Evolutionary conservation across 2,888 invertebrate genomes (phyloP).

Genomic region (Meganola albula): DNA sequence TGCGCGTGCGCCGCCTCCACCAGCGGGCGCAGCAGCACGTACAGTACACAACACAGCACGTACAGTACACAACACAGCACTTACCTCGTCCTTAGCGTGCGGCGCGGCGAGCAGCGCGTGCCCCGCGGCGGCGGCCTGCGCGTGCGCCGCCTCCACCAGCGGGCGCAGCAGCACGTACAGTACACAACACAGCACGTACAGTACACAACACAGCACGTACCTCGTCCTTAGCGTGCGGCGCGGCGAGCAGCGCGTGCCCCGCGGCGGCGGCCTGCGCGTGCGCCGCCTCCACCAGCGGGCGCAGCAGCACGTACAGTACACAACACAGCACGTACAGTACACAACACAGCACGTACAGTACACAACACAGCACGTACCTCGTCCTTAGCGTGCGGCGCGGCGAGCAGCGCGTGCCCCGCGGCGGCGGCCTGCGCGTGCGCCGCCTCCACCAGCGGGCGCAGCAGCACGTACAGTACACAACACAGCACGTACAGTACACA

Average conservation of each 20-base stretch:
- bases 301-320: constrained; percentile 87
- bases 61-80: neutral
- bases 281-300: constrained; percentile 75
- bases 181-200: neutral
- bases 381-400: constrained; percentile 36
- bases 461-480: constrained; percentile 36
- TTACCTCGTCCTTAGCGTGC: constrained; percentile 28
- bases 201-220: constrained; percentile 7
- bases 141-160: constrained; percentile 71
- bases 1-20: constrained; percentile 74
- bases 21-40: constrained; percentile 55
- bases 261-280: constrained; percentile 63
- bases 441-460: constrained; percentile 75
- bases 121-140: constrained; percentile 63
- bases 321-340: constrained; percentile 70
- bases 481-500: neutral
- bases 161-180: constrained; percentile 58
- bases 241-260: constrained; percentile 41
- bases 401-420: constrained; percentile 47
- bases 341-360: neutral
- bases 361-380: constrained; percentile 29
- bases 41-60: neutral
- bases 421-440: constrained; percentile 59
- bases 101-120: constrained; percentile 4
- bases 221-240: constrained; percentile 29